Base-by-base conservation (phyloP, 1,140 invertebrate species). In the Caenorhabditis inopinata region DNA sequence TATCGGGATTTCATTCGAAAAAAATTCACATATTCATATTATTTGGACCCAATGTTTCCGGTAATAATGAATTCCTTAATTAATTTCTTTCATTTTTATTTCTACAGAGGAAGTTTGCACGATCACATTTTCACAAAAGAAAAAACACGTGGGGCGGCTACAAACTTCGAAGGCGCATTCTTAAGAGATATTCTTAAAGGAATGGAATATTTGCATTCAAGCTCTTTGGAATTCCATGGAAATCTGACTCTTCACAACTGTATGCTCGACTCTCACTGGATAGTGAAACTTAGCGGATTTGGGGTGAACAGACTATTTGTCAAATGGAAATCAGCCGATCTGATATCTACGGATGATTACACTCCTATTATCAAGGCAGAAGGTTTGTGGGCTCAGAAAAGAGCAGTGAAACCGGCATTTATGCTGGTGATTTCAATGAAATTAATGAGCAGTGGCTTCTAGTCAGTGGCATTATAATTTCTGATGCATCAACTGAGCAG, bases 131-230 rank as follows among this genome's bases (percentile, higher is more conserved):
- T 82, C 74, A 53, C 25, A 46, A 82, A 73, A 32, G 53, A 82
- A 77, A 12, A 38, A n/a, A 42, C 2, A n/a, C n/a, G 47, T 21
- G 46, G 51, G 18, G 38, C 79, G 1, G 81, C 84, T 29, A 80
- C 45, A 42, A 83, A 78, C 58, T 78, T 83, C 46, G 53, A 74
- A 49, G 82, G 80, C 46, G 80, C 80, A 25, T 83, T 83, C 62
- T 74, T 83, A 11, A 25, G 82, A 18, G 82, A 83, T 74, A 77
- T 83, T 48, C 76, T 83, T 11, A 83, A 81, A 81, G 82, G 79
- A 42, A 46, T 83, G 27, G 80, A 81, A 25, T 83, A 78, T 62
- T 29, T 83, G 12, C 79, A 82, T 74, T 27, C 48, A 3, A 84
- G 82, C n/a, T 3, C 38, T 29, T 18, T 83, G 4, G 46, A 51